Percentiles rank a stretch among this genome's conserved stretches.
Evolutionary conservation across 2,113 vertebrate species (phyloP).

Genomic region (Candoia aspera): DNA sequence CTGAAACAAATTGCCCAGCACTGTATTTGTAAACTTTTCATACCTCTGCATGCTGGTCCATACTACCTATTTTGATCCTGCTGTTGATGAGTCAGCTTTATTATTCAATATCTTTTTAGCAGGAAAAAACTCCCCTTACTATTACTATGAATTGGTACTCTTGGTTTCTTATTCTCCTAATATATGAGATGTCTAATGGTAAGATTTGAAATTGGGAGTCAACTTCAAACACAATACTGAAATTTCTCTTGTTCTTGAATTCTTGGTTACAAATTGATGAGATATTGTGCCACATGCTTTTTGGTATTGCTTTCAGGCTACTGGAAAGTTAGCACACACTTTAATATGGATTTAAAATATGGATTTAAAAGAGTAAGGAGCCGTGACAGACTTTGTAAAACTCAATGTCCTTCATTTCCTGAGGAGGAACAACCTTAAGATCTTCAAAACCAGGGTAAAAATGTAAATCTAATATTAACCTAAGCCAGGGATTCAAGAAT

Average conservation of each 20-base stretch:
- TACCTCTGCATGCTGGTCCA: neutral
- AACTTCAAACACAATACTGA: neutral
- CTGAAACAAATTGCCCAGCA: neutral
- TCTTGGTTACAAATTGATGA: neutral
- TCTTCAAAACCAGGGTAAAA: neutral
- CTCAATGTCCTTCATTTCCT: neutral
- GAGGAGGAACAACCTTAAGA: neutral
- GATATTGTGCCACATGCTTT: neutral
- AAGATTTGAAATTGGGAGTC: neutral
- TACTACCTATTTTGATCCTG: neutral
- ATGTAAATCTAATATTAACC: neutral
- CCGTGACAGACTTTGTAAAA: neutral
- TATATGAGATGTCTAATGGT: neutral
- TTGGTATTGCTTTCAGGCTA: neutral
- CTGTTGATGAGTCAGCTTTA: neutral
- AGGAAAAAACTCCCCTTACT: neutral
- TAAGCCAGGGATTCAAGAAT: neutral
- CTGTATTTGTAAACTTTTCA: neutral
- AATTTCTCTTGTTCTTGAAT: neutral
- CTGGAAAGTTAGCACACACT: neutral
- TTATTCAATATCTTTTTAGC: neutral
- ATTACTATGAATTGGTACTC: neutral
- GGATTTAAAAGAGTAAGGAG: neutral
- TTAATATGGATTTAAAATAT: neutral
- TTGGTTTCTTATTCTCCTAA: neutral